Conservation (phyloP, 2,113 vertebrate species). For the Lanius ludovicianus region DNA sequence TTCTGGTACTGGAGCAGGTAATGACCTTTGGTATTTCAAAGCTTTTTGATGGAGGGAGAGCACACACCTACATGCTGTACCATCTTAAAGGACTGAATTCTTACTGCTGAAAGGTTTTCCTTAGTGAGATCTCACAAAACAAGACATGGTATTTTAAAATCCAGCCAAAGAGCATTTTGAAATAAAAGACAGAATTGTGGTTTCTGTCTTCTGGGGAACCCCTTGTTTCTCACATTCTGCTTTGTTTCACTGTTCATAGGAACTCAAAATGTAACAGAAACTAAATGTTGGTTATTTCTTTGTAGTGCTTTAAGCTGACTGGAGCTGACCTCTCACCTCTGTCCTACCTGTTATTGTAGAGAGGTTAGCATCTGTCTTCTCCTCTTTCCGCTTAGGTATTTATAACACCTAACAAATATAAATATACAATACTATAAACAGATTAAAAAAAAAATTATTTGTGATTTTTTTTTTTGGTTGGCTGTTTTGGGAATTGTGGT, state of each 20-base stretch:
- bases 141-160: not conserved
- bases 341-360: not conserved
- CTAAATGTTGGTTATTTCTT: not conserved
- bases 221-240: not conserved
- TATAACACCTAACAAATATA: not conserved
- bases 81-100: not conserved
- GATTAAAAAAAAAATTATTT: not conserved
- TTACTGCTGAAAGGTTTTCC: conserved; percentile 31
- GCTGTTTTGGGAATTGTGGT: accelerated
- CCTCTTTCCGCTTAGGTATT: not conserved
- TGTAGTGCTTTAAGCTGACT: not conserved
- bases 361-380: not conserved
- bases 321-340: not conserved
- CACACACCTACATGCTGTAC: not conserved
- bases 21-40: conserved; percentile 50
- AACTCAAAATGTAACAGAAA: not conserved
- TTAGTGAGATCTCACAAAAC: not conserved
- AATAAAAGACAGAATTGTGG: not conserved
- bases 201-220: not conserved
- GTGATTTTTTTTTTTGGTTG: accelerated
- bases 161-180: not conserved
- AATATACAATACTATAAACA: not conserved
- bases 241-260: not conserved
- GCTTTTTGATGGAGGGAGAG: not conserved
- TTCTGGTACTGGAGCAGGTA: not conserved